A percentile compares a stretch with the other conserved stretches of the same genome.
Conservation (phyloP, 2,888 invertebrate species). For the Bhutanitis thaidina region DNA sequence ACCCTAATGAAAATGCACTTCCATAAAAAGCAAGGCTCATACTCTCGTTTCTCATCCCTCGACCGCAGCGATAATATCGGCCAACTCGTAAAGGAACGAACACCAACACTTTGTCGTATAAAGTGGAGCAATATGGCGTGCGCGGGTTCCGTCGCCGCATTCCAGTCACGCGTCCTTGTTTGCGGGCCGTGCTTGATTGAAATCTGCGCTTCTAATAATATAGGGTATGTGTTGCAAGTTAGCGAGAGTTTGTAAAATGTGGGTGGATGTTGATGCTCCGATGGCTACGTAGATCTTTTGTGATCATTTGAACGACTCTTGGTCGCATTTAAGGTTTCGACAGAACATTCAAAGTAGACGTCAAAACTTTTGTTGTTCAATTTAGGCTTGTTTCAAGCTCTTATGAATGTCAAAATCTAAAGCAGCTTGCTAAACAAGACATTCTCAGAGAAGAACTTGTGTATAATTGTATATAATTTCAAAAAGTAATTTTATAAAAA, state of each 20-base stretch:
- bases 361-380: too few relatives aligned
- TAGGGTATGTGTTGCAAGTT: neutral
- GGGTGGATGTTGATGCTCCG: neutral
- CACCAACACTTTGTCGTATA: conserved; percentile 4
- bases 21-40: neutral
- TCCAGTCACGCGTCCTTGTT: conserved; percentile 41
- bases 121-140: conserved; percentile 8
- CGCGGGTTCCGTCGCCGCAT: conserved; percentile 17
- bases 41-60: neutral
- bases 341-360: too few relatives aligned
- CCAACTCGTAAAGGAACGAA: neutral
- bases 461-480: too few relatives aligned
- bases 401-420: too few relatives aligned
- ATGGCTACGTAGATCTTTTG: too few relatives aligned
- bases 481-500: too few relatives aligned
- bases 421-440: too few relatives aligned
- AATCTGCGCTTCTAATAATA: conserved; percentile 25
- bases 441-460: too few relatives aligned
- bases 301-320: too few relatives aligned
- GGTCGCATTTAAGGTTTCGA: too few relatives aligned
- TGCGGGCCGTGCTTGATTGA: conserved; percentile 36
- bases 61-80: neutral
- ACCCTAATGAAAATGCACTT: too few relatives aligned
- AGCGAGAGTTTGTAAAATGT: conserved; percentile 5
- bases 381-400: too few relatives aligned